Base-by-base conservation (phyloP, 2,113 vertebrate species). In the Myiagra hebetior region DNA sequence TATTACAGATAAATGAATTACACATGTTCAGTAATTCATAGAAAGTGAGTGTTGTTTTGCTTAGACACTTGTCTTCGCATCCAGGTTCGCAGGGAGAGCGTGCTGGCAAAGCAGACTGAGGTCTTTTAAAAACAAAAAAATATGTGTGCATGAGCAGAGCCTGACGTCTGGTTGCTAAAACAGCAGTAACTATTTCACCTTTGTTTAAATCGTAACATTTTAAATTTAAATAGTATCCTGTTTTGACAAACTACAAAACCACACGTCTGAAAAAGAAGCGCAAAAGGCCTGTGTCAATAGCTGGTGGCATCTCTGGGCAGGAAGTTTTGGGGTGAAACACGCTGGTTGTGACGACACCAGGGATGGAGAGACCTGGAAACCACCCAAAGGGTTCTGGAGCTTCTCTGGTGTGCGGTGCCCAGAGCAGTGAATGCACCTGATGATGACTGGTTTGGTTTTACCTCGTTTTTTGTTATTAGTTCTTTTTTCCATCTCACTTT, bases 241-340 rank as follows among this genome's bases (percentile, higher is more conserved):
- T 98, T 99, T 98, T 99, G 99, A 99, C 98, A 98, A 98, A 98
- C 97, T 97, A 93, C 96, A 97, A 98, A 98, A 98, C 98, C 98
- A 97, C 98, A 98, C 95, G 97, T 98, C 97, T 95, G 97, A 87
- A 94, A 95, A 93, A 96, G 95, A 95, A 93, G 85, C 65, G 84
- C 96, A 35, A 1, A 15, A 85, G 95, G 97, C 96, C 91, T 75
- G 68, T 98, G 97, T 98, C 95, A 86, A 60, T 97, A 92, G 84
- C 83, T 33, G 46, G 76, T 95, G 97, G 96, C 94, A 96, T 95
- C 96, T 98, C 97, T 95, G 97, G 96, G 97, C 98, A 98, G 98
- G 98, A 98, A 98, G 97, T 87, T 97, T 98, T 95, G 97, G 97
- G 96, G 89, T 97, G 98, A 46, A 80, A 67, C 85, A 24, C 6